Evolutionary conservation across 2,888 invertebrate species (phyloP).

Genomic region (Strigamia maritima): DNA sequence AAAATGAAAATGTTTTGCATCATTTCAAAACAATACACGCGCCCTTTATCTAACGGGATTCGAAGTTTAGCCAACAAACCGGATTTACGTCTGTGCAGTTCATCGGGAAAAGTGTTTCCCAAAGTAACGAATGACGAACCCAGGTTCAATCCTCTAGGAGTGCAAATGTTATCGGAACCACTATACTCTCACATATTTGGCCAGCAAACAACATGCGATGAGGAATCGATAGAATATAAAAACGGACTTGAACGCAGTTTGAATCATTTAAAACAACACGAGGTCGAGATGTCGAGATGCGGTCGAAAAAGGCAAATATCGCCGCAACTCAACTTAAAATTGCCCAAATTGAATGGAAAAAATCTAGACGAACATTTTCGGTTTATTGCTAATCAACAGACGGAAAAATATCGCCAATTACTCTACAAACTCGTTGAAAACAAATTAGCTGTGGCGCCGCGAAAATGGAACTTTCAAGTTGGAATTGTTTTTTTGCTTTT

Average conservation of each 20-base stretch:
- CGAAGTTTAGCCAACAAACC: too few relatives aligned
- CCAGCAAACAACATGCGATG: slow-evolving; percentile 37
- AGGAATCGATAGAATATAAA: slow-evolving; percentile 41
- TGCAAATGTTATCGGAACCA: slow-evolving; percentile 81
- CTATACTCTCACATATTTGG: slow-evolving; percentile 75
- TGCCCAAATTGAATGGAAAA: slow-evolving; percentile 72
- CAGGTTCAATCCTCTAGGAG: slow-evolving; percentile 67
- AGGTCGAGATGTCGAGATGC: slow-evolving; percentile 63
- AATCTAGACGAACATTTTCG: slow-evolving; percentile 83
- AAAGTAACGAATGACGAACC: too few relatives aligned
- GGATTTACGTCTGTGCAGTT: too few relatives aligned
- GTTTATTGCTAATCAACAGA: slow-evolving; percentile 72
- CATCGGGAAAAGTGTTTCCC: too few relatives aligned
- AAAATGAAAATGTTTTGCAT: too few relatives aligned
- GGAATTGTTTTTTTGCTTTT: slow-evolving; percentile 39
- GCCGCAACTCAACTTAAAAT: slow-evolving; percentile 67
- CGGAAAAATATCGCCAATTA: slow-evolving; percentile 66
- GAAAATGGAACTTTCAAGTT: slow-evolving; percentile 64
- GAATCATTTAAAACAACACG: slow-evolving; percentile 65
- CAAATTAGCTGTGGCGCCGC: slow-evolving; percentile 65
- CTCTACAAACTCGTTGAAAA: slow-evolving; percentile 60
- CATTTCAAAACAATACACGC: too few relatives aligned
- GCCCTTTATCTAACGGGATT: too few relatives aligned
- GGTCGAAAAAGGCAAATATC: slow-evolving; percentile 59
- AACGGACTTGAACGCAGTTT: slow-evolving; percentile 58